These are phyloP conservation scores for Oedothorax gibbosus DNA, from an alignment of 1,140 invertebrate genomes.

Conservation along the genomic window DNA sequence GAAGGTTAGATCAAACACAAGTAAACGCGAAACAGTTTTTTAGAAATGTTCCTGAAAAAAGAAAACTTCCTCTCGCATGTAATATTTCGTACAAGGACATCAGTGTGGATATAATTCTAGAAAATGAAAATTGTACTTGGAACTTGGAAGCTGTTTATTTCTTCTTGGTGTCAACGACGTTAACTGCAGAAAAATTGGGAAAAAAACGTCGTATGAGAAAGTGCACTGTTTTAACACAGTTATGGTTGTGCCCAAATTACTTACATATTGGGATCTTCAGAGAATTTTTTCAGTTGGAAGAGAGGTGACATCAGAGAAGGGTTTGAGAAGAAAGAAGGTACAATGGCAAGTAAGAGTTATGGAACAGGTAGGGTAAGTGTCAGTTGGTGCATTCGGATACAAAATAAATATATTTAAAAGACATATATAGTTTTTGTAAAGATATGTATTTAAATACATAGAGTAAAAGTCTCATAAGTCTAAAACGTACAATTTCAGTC, in stretches of 20 bases:
- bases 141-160: slow-evolving; percentile 28
- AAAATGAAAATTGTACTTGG: slow-evolving; percentile 56
- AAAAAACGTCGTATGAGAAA: slow-evolving; percentile 24
- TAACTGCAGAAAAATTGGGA: slow-evolving; percentile 49
- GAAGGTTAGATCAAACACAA: no score
- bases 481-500: no score
- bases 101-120: slow-evolving; percentile 38
- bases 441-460: not conserved
- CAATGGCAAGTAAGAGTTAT: no score
- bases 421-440: not conserved
- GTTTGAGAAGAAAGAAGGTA: not conserved
- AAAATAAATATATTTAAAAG: no score
- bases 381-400: no score
- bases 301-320: not conserved
- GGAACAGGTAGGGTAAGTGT: no score
- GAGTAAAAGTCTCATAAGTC: no score
- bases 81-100: slow-evolving; percentile 43
- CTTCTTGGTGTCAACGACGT: slow-evolving; percentile 24
- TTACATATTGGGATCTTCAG: not conserved
- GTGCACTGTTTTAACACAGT: not conserved
- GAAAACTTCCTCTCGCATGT: slow-evolving; percentile 35
- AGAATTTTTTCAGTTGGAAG: not conserved
- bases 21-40: no score
- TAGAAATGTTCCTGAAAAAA: not conserved
- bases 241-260: slow-evolving; percentile 37